A percentile compares a stretch with the other conserved stretches of the same genome.
These are phyloP conservation scores for Ganaspis sp. DNA, from an alignment of 1,140 invertebrate species.

Conservation along the genomic window DNA sequence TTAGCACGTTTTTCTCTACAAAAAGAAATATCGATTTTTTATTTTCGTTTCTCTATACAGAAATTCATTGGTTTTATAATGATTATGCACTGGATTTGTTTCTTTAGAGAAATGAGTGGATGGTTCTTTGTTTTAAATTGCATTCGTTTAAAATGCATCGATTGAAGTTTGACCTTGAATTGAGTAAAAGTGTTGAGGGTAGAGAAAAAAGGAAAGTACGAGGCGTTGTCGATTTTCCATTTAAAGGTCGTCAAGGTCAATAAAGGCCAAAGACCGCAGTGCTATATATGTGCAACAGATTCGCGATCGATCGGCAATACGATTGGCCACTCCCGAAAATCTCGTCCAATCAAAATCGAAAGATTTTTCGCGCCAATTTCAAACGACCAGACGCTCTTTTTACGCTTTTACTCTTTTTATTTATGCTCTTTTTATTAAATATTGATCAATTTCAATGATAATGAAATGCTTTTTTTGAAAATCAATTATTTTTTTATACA, in stretches of 20 bases:
- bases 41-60: too few relatives aligned
- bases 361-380: background rate
- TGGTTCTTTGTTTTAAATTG: too few relatives aligned
- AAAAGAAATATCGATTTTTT: too few relatives aligned
- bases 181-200: background rate
- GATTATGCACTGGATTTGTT: too few relatives aligned
- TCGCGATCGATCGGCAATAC: background rate
- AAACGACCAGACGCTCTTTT: background rate
- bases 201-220: conserved; percentile 5
- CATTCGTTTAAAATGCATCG: background rate
- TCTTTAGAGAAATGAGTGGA: too few relatives aligned
- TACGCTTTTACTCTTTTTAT: background rate
- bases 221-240: conserved; percentile 12
- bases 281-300: background rate
- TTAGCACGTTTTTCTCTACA: too few relatives aligned
- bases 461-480: too few relatives aligned
- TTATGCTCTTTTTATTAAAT: too few relatives aligned
- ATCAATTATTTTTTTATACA: too few relatives aligned
- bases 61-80: too few relatives aligned
- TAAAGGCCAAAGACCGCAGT: background rate
- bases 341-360: background rate
- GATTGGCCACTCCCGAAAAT: background rate
- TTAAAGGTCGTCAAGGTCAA: conserved; percentile 13
- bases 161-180: background rate
- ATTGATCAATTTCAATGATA: too few relatives aligned